These are phyloP conservation scores for Masticophis lateralis DNA, from an alignment of 2,797 vertebrate species.

Conservation along the genomic window DNA sequence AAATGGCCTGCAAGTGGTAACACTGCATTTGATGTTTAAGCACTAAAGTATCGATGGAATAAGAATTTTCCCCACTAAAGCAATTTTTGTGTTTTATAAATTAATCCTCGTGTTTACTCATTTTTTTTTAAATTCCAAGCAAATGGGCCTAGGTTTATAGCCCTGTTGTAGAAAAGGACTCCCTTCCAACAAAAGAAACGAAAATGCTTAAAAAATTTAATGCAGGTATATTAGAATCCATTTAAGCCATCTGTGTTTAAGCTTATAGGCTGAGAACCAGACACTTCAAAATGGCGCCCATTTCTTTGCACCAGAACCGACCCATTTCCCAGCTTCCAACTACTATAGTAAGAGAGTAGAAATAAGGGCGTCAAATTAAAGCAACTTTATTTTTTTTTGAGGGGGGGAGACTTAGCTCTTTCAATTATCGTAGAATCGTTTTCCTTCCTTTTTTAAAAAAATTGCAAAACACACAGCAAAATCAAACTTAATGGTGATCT, in stretches of 20 bases:
- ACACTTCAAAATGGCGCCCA: not conserved
- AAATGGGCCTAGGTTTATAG: not conserved
- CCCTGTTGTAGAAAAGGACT: not conserved
- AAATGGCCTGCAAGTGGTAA: not conserved
- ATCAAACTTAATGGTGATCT: constrained; percentile 10
- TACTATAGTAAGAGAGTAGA: not conserved
- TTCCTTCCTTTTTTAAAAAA: not conserved
- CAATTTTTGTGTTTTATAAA: not conserved
- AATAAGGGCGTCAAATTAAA: not conserved
- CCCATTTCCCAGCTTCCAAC: not conserved
- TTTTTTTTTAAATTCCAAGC: not conserved
- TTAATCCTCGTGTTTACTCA: not conserved
- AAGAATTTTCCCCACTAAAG: not conserved
- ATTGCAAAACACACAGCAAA: not conserved
- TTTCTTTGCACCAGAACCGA: constrained; percentile 16
- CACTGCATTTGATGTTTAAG: not conserved
- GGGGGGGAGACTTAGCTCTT: not conserved
- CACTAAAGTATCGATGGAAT: not conserved
- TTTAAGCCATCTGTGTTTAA: not conserved
- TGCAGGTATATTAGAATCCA: not conserved
- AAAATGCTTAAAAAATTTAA: not conserved
- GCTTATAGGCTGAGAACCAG: too few relatives aligned
- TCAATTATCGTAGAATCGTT: not conserved
- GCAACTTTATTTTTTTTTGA: not conserved
- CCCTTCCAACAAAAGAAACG: not conserved